These are phyloP conservation scores for Campopleginae sp. DNA, from an alignment of 2,888 invertebrate species.

Conservation along the genomic window DNA sequence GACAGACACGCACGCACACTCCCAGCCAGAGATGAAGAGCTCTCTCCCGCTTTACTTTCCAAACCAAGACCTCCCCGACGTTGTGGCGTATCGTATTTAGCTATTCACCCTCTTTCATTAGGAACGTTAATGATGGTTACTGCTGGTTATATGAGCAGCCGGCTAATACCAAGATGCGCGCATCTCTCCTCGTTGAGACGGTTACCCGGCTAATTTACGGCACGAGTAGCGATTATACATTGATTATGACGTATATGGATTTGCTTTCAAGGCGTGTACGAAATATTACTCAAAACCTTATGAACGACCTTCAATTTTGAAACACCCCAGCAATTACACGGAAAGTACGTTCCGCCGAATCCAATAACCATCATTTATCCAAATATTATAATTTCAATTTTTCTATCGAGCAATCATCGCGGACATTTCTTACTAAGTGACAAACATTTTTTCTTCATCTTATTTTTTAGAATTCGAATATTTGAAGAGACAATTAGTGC, in stretches of 20 bases:
- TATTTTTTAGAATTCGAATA: background rate
- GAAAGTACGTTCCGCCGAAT: background rate
- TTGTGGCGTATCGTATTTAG: slow-evolving; percentile 75
- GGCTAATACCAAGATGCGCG: slow-evolving; percentile 49
- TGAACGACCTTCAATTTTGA: background rate
- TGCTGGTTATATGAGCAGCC: slow-evolving; percentile 63
- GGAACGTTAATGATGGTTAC: slow-evolving; percentile 77
- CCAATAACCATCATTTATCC: background rate
- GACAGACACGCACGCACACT: background rate
- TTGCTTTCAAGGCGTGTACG: background rate
- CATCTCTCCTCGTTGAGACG: slow-evolving; percentile 48
- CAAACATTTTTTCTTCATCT: background rate
- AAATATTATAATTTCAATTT: background rate
- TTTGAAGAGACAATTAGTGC: too few relatives aligned
- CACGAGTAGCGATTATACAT: slow-evolving; percentile 39
- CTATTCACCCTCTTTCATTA: slow-evolving; percentile 80
- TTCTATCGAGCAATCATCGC: background rate
- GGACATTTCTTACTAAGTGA: background rate
- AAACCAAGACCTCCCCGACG: slow-evolving; percentile 26
- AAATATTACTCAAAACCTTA: background rate
- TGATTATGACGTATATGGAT: slow-evolving; percentile 29
- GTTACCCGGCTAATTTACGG: slow-evolving; percentile 59
- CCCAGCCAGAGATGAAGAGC: slow-evolving; percentile 18
- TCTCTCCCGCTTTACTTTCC: slow-evolving; percentile 41
- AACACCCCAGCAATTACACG: background rate